Conservation (phyloP, 2,797 vertebrate species). For the Poeciliopsis paucimaculata region DNA sequence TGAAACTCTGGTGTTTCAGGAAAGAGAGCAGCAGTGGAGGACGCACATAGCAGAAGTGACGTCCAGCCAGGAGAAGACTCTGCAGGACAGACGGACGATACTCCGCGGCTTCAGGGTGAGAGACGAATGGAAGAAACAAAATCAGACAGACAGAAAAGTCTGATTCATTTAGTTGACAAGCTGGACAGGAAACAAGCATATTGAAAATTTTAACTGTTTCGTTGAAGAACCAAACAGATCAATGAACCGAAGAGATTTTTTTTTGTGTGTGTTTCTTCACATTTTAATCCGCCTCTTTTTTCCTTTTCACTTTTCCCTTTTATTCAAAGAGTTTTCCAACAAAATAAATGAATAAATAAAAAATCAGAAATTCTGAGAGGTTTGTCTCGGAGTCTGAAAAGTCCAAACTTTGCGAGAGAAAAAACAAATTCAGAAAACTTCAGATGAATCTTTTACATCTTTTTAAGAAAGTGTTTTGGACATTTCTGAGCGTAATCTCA, state of each 20-base stretch:
- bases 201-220: no score
- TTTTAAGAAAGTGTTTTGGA: no score
- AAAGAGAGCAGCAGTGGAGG: slow-evolving; percentile 76
- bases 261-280: neutral
- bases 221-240: no score
- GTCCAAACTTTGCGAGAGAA: no score
- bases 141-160: neutral
- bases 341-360: no score
- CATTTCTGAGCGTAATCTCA: no score
- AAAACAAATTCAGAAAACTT: no score
- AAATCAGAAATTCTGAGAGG: no score
- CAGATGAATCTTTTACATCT: no score
- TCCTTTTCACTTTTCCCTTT: neutral
- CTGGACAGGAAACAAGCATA: no score
- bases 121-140: neutral
- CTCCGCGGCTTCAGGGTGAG: slow-evolving; percentile 79
- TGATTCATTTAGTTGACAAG: neutral
- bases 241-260: no score
- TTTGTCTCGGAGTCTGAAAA: no score
- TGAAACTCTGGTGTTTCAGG: slow-evolving; percentile 52
- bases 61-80: slow-evolving; percentile 62
- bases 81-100: slow-evolving; percentile 68
- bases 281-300: neutral
- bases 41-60: slow-evolving; percentile 65
- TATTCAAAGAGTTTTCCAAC: neutral